Base-by-base conservation (phyloP, 2,888 invertebrate species). In the Sminthurinus aureus region DNA sequence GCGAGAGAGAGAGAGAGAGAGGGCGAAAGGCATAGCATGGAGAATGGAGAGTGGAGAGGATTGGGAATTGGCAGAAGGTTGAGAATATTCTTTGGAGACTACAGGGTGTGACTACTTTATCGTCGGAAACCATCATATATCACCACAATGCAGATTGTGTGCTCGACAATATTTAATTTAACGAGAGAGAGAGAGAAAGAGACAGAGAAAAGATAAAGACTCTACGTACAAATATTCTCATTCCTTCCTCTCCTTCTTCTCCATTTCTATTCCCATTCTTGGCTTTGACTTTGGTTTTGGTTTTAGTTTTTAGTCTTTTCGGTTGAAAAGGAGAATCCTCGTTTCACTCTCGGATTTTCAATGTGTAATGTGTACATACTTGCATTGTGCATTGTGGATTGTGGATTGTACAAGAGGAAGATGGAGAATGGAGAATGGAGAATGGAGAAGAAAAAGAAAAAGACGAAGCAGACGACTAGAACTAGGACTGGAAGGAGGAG, bases 101-200 rank as follows among this genome's bases (percentile, higher is more conserved):
- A 78, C 83, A 80, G 84, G 81, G 84, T 83, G 84, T 84, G 84
- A 85, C 85, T 85, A 83, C 85, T 85, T 85, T 83, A 85, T 85
- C 85, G 83, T 83, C 67, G 22, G 51, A 67, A 66, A 83, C 74
- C 78, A 85, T 85, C 85, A 85, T 85, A 85, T 85, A 85, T 85
- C 85, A 85, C 85, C 26, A 81, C 77, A 77, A 85, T 85, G 85
- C 83, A 85, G 85, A 85, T 85, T 85, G 85, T 83, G 83, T 83
- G 83, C 85, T 85, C 85, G 85, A 85, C 85, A 85, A 85, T 81
- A 83, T 85, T 85, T 85, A 85, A 85, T 85, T 85, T 85, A 85
- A 66, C 79, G 66, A 79, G 74, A 38, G 26, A 81, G 26, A 58
- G 58, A 58, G 58, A 58, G 58, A 38, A 38, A 38, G 38, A 38